phyloP scores from a whole-genome alignment of 1,140 invertebrate genomes.

The Drosophila biarmipes region DNA sequence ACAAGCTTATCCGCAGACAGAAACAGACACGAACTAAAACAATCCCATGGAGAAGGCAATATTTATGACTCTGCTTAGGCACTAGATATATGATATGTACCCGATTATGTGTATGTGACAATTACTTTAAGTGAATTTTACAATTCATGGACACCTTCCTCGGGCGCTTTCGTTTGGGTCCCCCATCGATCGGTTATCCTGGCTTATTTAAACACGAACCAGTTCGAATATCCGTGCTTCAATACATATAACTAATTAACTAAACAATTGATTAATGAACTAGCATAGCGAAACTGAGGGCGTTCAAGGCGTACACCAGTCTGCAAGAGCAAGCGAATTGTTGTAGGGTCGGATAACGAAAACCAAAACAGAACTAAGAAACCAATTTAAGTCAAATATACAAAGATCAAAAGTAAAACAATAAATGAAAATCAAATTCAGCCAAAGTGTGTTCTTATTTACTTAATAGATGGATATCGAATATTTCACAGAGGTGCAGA shows the following conservation, averaged over 20 bases:
- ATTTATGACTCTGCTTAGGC: slow-evolving; percentile 38
- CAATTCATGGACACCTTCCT: slow-evolving; percentile 31
- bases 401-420: slow-evolving; percentile 36
- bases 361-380: slow-evolving; percentile 15
- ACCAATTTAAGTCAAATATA: slow-evolving; percentile 44
- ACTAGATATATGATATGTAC: slow-evolving; percentile 22
- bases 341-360: slow-evolving; percentile 24
- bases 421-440: slow-evolving; percentile 28
- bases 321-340: slow-evolving; percentile 52
- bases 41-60: slow-evolving; percentile 57
- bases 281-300: slow-evolving; percentile 33
- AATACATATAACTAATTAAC: slow-evolving; percentile 29
- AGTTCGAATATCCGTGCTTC: slow-evolving; percentile 31
- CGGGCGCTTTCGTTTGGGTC: slow-evolving; percentile 6
- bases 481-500: too few species aligned
- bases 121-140: slow-evolving; percentile 40
- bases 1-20: slow-evolving; percentile 9
- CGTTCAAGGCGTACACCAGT: slow-evolving; percentile 23
- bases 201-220: slow-evolving; percentile 33
- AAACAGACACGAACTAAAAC: slow-evolving; percentile 20
- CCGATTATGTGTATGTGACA: slow-evolving; percentile 9
- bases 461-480: too few species aligned
- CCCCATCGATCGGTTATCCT: slow-evolving; percentile 8
- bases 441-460: background rate
- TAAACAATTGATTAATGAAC: slow-evolving; percentile 33